phyloP scores from a whole-genome alignment of 1,140 invertebrate species.

The Maconellicoccus hirsutus region DNA sequence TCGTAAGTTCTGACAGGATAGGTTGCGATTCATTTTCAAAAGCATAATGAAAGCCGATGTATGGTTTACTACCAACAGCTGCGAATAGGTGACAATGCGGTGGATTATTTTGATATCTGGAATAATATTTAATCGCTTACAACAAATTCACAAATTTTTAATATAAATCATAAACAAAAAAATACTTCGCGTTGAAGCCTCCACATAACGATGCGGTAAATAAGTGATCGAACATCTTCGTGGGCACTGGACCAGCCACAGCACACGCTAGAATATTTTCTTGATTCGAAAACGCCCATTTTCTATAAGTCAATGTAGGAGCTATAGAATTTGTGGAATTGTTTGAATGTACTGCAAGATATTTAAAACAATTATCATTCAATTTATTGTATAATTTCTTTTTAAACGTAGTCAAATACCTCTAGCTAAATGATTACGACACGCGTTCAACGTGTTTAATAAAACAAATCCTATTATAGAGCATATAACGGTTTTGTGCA shows the following conservation, averaged over 20 bases:
- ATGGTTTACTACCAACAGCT: slow-evolving; percentile 69
- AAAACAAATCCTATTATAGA: slow-evolving; percentile 72
- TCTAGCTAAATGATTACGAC: slow-evolving; percentile 68
- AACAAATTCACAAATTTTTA: neutral
- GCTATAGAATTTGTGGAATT: slow-evolving; percentile 46
- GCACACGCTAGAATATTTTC: slow-evolving; percentile 61
- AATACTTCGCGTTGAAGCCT: slow-evolving; percentile 49
- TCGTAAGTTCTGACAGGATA: slow-evolving; percentile 70
- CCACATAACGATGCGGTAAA: slow-evolving; percentile 64
- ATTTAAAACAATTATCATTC: slow-evolving; percentile 6
- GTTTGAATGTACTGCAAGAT: slow-evolving; percentile 54
- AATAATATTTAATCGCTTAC: neutral
- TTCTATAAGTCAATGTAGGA: slow-evolving; percentile 55
- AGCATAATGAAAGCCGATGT: slow-evolving; percentile 76
- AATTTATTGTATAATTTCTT: neutral
- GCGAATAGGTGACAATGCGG: slow-evolving; percentile 66
- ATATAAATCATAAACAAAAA: neutral
- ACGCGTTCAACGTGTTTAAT: slow-evolving; percentile 65
- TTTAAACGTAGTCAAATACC: slow-evolving; percentile 37
- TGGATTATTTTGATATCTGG: slow-evolving; percentile 53
- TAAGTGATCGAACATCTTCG: slow-evolving; percentile 76
- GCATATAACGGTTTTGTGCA: slow-evolving; percentile 63
- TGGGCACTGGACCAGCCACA: slow-evolving; percentile 59
- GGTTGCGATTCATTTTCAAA: slow-evolving; percentile 67
- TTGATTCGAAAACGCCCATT: slow-evolving; percentile 73